Base-by-base conservation (phyloP, 2,797 vertebrate species). In the Microctenopoma stevenorrisi region DNA sequence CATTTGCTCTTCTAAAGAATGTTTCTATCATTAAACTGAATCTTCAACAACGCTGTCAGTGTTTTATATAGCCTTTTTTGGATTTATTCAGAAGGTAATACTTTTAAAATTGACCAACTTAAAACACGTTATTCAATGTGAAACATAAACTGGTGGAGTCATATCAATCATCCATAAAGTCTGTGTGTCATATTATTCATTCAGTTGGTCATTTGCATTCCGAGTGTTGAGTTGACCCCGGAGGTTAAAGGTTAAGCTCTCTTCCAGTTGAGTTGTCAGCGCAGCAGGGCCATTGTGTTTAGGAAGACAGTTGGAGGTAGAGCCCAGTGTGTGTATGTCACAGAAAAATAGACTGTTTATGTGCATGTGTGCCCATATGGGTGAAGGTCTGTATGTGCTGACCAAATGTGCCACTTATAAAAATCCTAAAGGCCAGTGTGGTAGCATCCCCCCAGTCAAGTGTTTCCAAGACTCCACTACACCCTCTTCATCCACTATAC, bases 181-280 rank as follows among this genome's bases (percentile, higher is more conserved):
- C 15, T 79, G 30, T 64, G 40, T 72, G 73, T 86, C 72, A 82
- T 86, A 85, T 88, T 73, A 84, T 87, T 90, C 83, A 90, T 84
- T 33, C 88, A 85, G 73, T 71, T 73, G 76, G 18, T 55, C 70
- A 88, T 91, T 90, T 91, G 89, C 89, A 91, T 91, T 81, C n/a
- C 47, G 4, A 43, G 88, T 88, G 84, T 88, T 93, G 90, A 91
- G 82, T 78, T 92, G 93, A 94, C 92, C 92, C 76, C 53, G 2
- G 71, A 76, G 92, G 88, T 91, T 81, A 92, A 84, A 93, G 93
- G 91, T 92, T 91, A 92, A 91, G 88, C 91, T 91, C 82, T 86
- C 89, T 92, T 91, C 89, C 92, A 93, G 94, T 91, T 93, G 92
- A 94, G 91, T 93, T 94, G 92, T 94, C 93, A 91, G 89, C 90